Evolutionary conservation across 2,888 invertebrate species (phyloP).

Genomic region (Eumacrocentrus americanus): DNA sequence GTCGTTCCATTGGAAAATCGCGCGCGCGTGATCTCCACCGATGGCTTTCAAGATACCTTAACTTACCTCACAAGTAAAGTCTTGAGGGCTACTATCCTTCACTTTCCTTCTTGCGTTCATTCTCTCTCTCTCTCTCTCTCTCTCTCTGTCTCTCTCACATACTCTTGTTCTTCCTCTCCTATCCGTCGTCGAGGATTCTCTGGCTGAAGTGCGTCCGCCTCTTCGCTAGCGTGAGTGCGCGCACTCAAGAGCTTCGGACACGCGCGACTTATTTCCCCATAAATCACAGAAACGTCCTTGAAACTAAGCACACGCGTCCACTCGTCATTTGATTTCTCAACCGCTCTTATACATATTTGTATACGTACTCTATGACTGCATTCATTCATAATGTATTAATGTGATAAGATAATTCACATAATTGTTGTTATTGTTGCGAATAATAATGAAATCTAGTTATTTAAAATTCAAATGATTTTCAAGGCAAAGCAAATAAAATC

Average conservation of each 20-base stretch:
- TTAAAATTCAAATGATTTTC: no score
- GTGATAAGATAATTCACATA: no score
- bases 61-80: constrained; percentile 3
- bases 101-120: constrained; percentile 19
- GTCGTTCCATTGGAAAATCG: constrained; percentile 35
- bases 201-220: constrained; percentile 5
- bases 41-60: constrained; percentile 37
- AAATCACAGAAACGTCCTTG: constrained; percentile 21
- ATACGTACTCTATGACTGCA: no score
- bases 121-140: constrained; percentile 28
- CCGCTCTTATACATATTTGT: no score
- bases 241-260: constrained; percentile 16
- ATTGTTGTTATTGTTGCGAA: no score
- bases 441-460: no score
- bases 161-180: constrained; percentile 31
- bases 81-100: constrained; percentile 16
- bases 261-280: constrained; percentile 10
- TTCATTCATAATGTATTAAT: no score
- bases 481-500: no score
- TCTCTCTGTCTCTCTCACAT: constrained; percentile 29
- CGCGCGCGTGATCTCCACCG: constrained; percentile 27
- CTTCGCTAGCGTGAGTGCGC: background rate
- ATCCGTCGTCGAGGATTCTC: constrained; percentile 4
- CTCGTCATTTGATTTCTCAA: constrained; percentile 10
- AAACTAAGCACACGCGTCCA: constrained; percentile 20